Evolutionary conservation across 2,888 invertebrate genomes (phyloP).

Genomic region (Meliscaeva auricollis): DNA sequence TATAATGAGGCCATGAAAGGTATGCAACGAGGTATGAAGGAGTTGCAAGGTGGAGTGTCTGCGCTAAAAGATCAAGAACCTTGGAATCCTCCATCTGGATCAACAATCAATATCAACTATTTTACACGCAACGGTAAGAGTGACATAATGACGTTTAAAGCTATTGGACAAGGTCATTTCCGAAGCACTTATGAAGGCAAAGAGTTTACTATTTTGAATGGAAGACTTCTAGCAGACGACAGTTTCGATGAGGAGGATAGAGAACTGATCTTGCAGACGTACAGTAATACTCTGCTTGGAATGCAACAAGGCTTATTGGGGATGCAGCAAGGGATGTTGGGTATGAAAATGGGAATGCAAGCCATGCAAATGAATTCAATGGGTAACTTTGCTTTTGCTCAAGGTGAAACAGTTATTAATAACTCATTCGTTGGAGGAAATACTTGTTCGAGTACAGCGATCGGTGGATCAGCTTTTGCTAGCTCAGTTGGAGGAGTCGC

Average conservation of each 20-base stretch:
- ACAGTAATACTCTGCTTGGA: background rate
- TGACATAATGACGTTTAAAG: background rate
- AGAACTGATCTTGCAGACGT: conserved; percentile 26
- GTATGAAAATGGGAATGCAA: conserved; percentile 4
- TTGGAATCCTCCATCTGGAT: background rate
- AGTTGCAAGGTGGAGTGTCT: conserved; percentile 2
- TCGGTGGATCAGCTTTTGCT: background rate
- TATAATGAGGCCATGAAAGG: background rate
- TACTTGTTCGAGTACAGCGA: background rate
- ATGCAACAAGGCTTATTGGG: conserved; percentile 11
- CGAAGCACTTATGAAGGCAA: conserved; percentile 30
- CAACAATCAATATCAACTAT: conserved; percentile 13
- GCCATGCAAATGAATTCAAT: background rate
- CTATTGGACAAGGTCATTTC: conserved; percentile 5
- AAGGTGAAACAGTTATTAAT: too few species aligned
- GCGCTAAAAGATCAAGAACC: background rate
- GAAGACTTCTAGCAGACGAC: background rate
- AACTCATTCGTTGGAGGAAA: background rate
- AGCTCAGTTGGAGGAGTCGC: background rate
- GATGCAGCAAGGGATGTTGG: background rate
- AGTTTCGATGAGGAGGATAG: conserved; percentile 10
- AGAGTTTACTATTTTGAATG: conserved; percentile 34
- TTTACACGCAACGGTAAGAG: conserved; percentile 2
- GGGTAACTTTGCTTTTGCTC: background rate
- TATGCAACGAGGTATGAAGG: background rate